phyloP scores from a whole-genome alignment of 2,797 vertebrate species.

The Antennarius maculatus region DNA sequence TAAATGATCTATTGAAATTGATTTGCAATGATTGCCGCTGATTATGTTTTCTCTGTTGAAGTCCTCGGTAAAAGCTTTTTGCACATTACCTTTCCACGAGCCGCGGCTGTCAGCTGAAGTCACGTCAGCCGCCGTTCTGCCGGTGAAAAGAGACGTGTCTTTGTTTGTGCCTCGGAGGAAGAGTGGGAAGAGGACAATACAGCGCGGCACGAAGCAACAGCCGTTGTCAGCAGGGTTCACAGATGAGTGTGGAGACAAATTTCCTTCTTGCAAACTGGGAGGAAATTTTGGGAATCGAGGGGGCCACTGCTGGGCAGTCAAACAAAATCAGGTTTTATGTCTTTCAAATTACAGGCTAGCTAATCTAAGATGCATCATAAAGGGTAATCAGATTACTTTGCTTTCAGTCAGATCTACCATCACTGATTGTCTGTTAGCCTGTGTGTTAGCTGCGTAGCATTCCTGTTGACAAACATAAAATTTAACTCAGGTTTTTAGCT shows the following conservation, averaged over 20 bases:
- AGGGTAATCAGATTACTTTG: background rate
- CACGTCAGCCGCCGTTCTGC: conserved; percentile 31
- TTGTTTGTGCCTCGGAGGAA: conserved; percentile 42
- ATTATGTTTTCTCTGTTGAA: conserved; percentile 49
- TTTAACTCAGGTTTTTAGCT: background rate
- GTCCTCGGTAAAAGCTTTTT: conserved; percentile 29
- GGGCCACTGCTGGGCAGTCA: conserved; percentile 13
- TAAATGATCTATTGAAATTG: conserved; percentile 55
- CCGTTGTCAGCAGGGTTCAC: conserved; percentile 54
- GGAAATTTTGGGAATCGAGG: conserved; percentile 32
- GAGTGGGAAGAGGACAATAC: conserved; percentile 54
- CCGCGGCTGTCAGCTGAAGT: conserved; percentile 51
- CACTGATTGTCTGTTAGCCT: background rate
- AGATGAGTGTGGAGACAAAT: conserved; percentile 54
- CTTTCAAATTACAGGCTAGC: background rate
- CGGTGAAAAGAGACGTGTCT: conserved; percentile 32
- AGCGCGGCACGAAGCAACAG: conserved; percentile 29
- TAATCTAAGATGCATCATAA: background rate
- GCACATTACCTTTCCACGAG: conserved; percentile 23
- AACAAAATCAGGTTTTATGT: conserved; percentile 21
- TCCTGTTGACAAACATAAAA: too few species aligned
- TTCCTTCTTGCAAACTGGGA: conserved; percentile 31
- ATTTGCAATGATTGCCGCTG: conserved; percentile 52
- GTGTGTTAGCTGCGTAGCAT: background rate
- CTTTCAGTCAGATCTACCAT: background rate